Evolutionary conservation across 2,113 vertebrate species (phyloP), one percentile per base, ranked within the genome.

Genomic region (Phoxinus phoxinus): DNA sequence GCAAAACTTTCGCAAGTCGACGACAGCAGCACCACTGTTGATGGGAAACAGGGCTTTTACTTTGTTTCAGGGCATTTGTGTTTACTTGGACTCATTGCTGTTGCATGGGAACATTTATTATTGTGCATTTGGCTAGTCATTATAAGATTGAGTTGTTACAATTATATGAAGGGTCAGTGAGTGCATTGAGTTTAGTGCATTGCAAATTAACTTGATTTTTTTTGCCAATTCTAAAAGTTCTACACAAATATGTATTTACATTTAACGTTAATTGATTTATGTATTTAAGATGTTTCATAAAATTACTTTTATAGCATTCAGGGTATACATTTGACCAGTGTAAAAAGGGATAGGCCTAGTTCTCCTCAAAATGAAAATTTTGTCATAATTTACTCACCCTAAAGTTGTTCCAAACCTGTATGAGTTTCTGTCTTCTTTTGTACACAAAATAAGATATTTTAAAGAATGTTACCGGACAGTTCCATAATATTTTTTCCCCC

Each of bases 1-100:
- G 91, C 90, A 87, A 85, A 90, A 84, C 83, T 87, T 87, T 76
- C 69, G 88, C 76, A 90, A 83, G 88, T 85, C 91, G 90, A 92
- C 88, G 87, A 91, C 91, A 88, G 88, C 89, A 19, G 86, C 85
- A 37, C 63, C 8, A 81, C 77, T 87, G 87, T 92, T 89, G 75
- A 48, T 35, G 48, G 53, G 30, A 65, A 56, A 65, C 71, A 73
- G 56, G 15, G 30, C 21, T 65, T 82, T 75, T 27, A n/a, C 44
- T 37, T 71, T 61, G 67, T 84, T 87, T 72, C 13, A 19, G 17
- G n/a, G 2, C 30, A 19, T 30, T 30, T 32, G 23, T 27, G 35
- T 87, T 81, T 58, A 48, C 37, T 32, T 32, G 80, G 44, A 81
- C 27, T 35, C 15, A 41, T 25, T 25, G 23, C 15, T n/a, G 73